These are phyloP conservation scores for Sebastes nivosus DNA, from an alignment of 2,797 vertebrate species.

Conservation along the genomic window DNA sequence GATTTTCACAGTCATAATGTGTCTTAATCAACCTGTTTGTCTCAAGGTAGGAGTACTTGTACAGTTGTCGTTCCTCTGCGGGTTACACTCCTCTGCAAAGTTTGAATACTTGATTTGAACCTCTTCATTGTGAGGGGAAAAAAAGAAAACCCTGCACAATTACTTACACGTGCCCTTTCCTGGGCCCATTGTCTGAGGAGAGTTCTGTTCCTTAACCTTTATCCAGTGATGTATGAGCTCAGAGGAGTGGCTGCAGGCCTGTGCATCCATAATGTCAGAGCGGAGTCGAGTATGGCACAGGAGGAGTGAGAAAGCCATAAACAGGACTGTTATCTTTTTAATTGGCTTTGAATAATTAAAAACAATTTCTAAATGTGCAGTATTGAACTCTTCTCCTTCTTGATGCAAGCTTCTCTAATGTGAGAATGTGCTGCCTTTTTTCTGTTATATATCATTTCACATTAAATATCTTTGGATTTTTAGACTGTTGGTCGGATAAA, in stretches of 20 bases:
- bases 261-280: conserved; percentile 71
- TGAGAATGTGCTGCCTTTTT: background rate
- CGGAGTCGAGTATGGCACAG: conserved; percentile 30
- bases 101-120: conserved; percentile 60
- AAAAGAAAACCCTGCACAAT: conserved; percentile 54
- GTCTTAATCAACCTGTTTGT: conserved; percentile 44
- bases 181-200: conserved; percentile 58
- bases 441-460: background rate
- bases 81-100: conserved; percentile 25
- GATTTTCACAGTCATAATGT: conserved; percentile 8
- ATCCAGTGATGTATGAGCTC: conserved; percentile 69
- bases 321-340: conserved; percentile 59
- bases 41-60: conserved; percentile 2
- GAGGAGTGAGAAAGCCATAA: conserved; percentile 29
- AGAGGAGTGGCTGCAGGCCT: conserved; percentile 60
- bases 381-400: background rate
- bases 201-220: conserved; percentile 79
- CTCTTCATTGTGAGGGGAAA: conserved; percentile 46
- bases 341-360: conserved; percentile 67
- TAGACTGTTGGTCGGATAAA: background rate
- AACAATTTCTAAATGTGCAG: conserved; percentile 1
- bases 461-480: background rate
- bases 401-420: background rate
- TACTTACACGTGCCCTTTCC: conserved; percentile 72
- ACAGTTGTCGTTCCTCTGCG: background rate